Evolutionary conservation across 2,797 vertebrate species (phyloP).

Genomic region (Rhabdophis nuchalis): DNA sequence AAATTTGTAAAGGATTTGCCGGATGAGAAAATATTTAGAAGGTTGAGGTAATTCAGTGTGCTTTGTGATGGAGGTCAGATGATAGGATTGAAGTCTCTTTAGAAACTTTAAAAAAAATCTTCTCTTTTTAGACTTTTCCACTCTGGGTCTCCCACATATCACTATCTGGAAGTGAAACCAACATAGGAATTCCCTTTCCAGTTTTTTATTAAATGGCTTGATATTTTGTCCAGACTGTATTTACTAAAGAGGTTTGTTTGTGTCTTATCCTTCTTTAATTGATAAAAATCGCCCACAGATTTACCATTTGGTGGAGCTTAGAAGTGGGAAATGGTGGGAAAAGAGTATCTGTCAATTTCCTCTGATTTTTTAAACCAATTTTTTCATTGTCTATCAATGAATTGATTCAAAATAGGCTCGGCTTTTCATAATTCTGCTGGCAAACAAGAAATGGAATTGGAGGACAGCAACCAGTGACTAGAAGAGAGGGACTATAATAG

Average conservation of each 20-base stretch:
- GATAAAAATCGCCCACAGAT: not conserved
- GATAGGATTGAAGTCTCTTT: not conserved
- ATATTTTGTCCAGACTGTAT: not conserved
- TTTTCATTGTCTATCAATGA: not conserved
- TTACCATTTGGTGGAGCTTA: not conserved
- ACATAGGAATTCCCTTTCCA: not conserved
- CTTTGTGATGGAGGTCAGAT: not conserved
- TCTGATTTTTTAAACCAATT: not conserved
- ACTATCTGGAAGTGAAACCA: not conserved
- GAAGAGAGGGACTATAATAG: not conserved
- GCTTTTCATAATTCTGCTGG: not conserved
- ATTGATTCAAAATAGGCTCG: not conserved
- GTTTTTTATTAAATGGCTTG: not conserved
- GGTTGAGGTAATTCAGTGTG: not conserved
- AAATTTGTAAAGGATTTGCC: not conserved
- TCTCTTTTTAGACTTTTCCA: not conserved
- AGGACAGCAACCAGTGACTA: not conserved
- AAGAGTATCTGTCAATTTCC: not conserved
- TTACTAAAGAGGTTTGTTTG: not conserved
- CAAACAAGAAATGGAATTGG: not conserved
- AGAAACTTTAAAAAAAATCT: not conserved
- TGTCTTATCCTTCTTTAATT: not conserved
- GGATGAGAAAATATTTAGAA: not conserved
- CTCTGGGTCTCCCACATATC: not conserved
- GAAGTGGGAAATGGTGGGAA: not conserved